phyloP scores from a whole-genome alignment of 2,888 invertebrate genomes.

The Amphipoea lucens region DNA sequence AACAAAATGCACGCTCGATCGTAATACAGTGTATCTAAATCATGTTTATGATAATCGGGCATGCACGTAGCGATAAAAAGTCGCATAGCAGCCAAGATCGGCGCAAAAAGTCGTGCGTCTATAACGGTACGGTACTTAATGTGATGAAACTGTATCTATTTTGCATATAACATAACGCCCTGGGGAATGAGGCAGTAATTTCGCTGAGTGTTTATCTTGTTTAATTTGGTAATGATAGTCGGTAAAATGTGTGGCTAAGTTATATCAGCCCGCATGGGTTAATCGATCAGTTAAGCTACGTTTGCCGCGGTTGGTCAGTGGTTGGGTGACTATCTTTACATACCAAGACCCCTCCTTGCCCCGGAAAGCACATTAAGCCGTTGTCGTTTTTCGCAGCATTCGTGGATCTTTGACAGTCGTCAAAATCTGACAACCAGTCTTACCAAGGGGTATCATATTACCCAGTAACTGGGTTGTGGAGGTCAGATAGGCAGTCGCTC shows the following conservation, averaged over 20 bases:
- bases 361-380: too few relatives aligned
- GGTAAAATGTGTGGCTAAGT: neutral
- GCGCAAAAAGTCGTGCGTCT: conserved; percentile 59
- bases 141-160: conserved; percentile 47
- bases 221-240: conserved; percentile 45
- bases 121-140: conserved; percentile 56
- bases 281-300: too few relatives aligned
- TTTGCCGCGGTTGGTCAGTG: too few relatives aligned
- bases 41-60: conserved; percentile 57
- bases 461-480: too few relatives aligned
- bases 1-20: conserved; percentile 45
- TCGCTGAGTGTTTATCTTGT: conserved; percentile 29
- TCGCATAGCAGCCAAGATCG: conserved; percentile 52
- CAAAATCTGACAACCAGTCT: too few relatives aligned
- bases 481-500: too few relatives aligned
- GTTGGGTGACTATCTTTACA: too few relatives aligned
- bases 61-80: conserved; percentile 55
- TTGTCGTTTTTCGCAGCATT: too few relatives aligned
- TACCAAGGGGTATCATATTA: too few relatives aligned
- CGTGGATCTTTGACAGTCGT: too few relatives aligned
- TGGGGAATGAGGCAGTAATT: conserved; percentile 48
- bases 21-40: conserved; percentile 29
- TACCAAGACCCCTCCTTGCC: too few relatives aligned
- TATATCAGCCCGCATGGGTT: too few relatives aligned
- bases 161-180: conserved; percentile 46